Conservation (phyloP, 2,888 invertebrate genomes). For the Volucella zonaria region DNA sequence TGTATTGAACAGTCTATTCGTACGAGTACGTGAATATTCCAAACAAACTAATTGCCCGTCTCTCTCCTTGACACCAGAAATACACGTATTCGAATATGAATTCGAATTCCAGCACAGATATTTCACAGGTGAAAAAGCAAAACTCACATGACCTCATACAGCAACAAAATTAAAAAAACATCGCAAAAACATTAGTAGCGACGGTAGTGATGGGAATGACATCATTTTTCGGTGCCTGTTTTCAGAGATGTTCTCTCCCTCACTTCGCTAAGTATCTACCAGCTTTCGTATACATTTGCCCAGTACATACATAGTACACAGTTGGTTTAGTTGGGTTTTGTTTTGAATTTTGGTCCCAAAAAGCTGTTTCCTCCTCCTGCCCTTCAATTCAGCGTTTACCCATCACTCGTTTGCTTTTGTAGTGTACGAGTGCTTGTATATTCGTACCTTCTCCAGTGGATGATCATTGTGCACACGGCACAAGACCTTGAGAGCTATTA, state of each 20-base stretch:
- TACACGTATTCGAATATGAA: slow-evolving; percentile 1
- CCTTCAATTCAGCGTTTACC: neutral
- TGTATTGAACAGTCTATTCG: neutral
- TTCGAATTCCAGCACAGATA: slow-evolving; percentile 28
- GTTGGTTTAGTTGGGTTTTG: neutral
- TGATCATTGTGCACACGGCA: slow-evolving; percentile 27
- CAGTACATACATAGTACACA: no score
- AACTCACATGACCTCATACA: slow-evolving; percentile 48
- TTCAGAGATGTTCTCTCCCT: slow-evolving; percentile 39
- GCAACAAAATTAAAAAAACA: neutral
- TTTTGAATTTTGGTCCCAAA: slow-evolving; percentile 7
- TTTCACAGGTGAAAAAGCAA: slow-evolving; percentile 47
- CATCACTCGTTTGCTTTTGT: neutral
- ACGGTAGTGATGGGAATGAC: slow-evolving; percentile 43
- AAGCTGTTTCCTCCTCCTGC: slow-evolving; percentile 4
- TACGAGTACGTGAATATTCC: slow-evolving; percentile 22
- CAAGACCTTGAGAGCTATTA: slow-evolving; percentile 15
- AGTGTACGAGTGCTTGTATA: slow-evolving; percentile 1
- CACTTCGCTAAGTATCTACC: slow-evolving; percentile 35
- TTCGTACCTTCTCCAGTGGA: slow-evolving; percentile 8
- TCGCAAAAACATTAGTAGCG: neutral
- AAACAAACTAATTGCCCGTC: neutral
- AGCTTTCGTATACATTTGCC: neutral
- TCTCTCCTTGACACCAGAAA: neutral
- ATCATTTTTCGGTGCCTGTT: slow-evolving; percentile 51